Base-by-base conservation (phyloP, 1,140 invertebrate species). In the Rhysida immarginata region DNA sequence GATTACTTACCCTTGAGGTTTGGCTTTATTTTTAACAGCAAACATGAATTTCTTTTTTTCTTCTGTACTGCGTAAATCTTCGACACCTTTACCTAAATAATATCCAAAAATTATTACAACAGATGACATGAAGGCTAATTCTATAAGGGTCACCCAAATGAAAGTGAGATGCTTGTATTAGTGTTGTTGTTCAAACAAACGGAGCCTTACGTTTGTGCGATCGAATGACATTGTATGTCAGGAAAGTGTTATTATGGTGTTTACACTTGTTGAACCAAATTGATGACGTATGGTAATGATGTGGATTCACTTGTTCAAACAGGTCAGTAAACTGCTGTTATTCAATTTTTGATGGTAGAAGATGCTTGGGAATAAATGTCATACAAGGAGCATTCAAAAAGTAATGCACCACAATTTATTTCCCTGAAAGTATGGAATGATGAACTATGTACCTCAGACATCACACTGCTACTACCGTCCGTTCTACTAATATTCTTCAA, bases 1-100 rank as follows among this genome's bases (percentile, higher is more conserved):
- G n/a, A n/a, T n/a, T n/a, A 46, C 44, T 18, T 46, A 46, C 44
- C 44, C 44, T 46, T 46, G 44, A 46, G 44, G 8, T 46, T 8
- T 46, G 5, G 44, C 44, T 11, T 16, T 23, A 46, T 8, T 16
- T 46, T 46, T 46, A 23, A 46, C 5, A 8, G 44, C 20, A 46
- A 46, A 46, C 20, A 13, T 23, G 20, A 20, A 16, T 13, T 3
- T 5, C 20, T 46, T 20, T 20, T 46, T 16, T 20, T 46, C 16
- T 16, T 46, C 5, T 20, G 5, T 46, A 46, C 18, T 46, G 5
- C 44, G 5, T 20, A 11, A 5, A 46, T 46, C 44, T 46, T 11
- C 44, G 5, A 46, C 44, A 18, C 44, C 44, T 46, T 20, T 5
- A 13, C 44, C 44, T 46, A 23, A 46, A 46, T 13, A 46, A 18